Percentiles rank a stretch among this genome's conserved stretches.
phyloP scores from a whole-genome alignment of 2,113 vertebrate species.

The Calonectris borealis region DNA sequence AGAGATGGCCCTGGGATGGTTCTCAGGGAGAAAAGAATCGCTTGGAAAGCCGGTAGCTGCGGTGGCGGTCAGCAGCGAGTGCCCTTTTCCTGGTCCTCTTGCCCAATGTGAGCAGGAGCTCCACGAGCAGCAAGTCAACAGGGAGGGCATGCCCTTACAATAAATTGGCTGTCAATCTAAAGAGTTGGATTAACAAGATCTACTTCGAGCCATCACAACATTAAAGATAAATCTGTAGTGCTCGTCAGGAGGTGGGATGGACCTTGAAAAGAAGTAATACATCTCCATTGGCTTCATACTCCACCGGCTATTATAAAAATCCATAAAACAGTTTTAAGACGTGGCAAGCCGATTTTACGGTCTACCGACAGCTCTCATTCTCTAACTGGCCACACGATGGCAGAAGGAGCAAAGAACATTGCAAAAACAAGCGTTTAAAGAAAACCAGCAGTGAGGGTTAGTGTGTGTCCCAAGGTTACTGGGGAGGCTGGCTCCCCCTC shows the following conservation, averaged over 20 bases:
- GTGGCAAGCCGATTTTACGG: rapidly evolving
- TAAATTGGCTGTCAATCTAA: not conserved
- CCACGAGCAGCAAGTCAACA: not conserved
- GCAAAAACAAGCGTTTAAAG: not conserved
- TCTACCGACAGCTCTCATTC: not conserved
- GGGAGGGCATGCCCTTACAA: not conserved
- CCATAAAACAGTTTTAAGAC: rapidly evolving
- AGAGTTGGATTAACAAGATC: not conserved
- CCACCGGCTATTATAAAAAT: rapidly evolving
- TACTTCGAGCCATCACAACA: not conserved
- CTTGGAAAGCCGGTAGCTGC: rapidly evolving
- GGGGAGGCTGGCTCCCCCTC: not conserved
- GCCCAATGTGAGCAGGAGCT: not conserved
- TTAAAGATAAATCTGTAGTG: not conserved
- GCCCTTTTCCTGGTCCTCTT: not conserved
- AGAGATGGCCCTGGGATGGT: not conserved
- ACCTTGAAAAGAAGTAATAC: not conserved
- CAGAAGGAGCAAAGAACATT: slow-evolving; percentile 1
- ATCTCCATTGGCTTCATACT: rapidly evolving
- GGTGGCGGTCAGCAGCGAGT: rapidly evolving
- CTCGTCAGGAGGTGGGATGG: not conserved
- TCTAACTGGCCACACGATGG: slow-evolving; percentile 6
- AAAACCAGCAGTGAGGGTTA: not conserved
- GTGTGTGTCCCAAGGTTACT: rapidly evolving
- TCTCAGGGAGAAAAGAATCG: rapidly evolving